Percentiles rank a stretch among this genome's conserved stretches.
These are phyloP conservation scores for Scomber scombrus DNA, from an alignment of 2,113 vertebrate genomes.

Conservation along the genomic window DNA sequence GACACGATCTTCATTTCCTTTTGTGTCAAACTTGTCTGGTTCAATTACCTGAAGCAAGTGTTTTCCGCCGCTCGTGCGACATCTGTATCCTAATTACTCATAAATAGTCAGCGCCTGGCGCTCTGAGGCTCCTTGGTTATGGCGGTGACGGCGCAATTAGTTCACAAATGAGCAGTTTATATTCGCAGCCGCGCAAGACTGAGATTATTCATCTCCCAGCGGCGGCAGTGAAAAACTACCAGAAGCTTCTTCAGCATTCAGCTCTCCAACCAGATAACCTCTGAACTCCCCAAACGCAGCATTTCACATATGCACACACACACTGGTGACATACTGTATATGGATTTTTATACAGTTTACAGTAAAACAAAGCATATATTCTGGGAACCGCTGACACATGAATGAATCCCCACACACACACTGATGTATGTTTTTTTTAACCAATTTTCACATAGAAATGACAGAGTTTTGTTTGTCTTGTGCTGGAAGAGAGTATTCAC, in stretches of 20 bases:
- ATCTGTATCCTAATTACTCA: constrained; percentile 74
- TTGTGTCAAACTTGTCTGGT: constrained; percentile 58
- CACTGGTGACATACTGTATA: neutral
- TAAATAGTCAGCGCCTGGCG: constrained; percentile 49
- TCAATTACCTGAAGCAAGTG: constrained; percentile 65
- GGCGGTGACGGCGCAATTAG: constrained; percentile 60
- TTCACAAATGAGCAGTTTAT: constrained; percentile 67
- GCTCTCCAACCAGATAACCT: constrained; percentile 19
- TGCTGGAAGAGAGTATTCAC: no score
- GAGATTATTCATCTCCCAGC: constrained; percentile 58
- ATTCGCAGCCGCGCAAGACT: constrained; percentile 35
- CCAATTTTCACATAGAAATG: no score
- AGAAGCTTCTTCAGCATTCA: constrained; percentile 51
- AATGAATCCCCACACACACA: no score
- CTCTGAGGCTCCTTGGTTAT: constrained; percentile 36
- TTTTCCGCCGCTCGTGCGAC: constrained; percentile 37
- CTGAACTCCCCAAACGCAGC: neutral
- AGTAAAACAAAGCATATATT: no score
- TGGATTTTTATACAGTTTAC: neutral
- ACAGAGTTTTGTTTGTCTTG: no score
- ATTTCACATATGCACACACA: neutral
- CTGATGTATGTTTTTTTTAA: no score
- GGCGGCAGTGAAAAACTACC: constrained; percentile 2
- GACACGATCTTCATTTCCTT: constrained; percentile 48
- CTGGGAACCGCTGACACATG: no score